A percentile compares a stretch with the other conserved stretches of the same genome.
Evolutionary conservation across 2,888 invertebrate genomes (phyloP).

Genomic region (Blomia tropicalis): DNA sequence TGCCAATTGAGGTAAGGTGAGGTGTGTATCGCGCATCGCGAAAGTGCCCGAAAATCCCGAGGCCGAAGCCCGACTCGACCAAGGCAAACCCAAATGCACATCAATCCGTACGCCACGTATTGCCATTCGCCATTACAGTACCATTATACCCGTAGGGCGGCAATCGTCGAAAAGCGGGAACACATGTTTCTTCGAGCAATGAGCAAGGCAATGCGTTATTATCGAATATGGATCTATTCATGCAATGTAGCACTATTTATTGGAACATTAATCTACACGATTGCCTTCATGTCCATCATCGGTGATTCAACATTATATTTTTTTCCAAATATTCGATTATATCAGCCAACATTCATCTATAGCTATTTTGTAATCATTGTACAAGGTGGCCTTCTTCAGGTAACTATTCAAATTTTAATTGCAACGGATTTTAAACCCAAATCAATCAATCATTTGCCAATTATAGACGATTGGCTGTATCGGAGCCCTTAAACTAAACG

Average conservation of each 20-base stretch:
- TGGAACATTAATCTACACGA: constrained; percentile 61
- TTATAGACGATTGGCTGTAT: constrained; percentile 50
- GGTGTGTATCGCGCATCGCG: too few relatives aligned
- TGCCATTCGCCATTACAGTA: constrained; percentile 9
- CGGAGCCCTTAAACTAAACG: constrained; percentile 61
- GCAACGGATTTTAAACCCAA: neutral
- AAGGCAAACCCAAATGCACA: neutral
- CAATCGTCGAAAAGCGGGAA: constrained; percentile 8
- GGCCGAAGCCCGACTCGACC: too few relatives aligned
- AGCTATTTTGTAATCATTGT: constrained; percentile 62
- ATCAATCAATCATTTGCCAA: neutral
- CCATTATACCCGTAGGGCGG: constrained; percentile 7
- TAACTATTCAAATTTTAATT: constrained; percentile 22
- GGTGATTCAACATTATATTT: constrained; percentile 36
- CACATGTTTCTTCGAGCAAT: constrained; percentile 30
- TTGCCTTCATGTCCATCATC: constrained; percentile 46
- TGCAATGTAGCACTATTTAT: constrained; percentile 72
- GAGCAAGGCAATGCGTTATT: constrained; percentile 36
- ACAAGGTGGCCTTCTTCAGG: constrained; percentile 51
- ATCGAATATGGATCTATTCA: constrained; percentile 71
- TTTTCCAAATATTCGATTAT: constrained; percentile 34
- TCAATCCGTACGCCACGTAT: neutral
- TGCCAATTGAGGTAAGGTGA: too few relatives aligned
- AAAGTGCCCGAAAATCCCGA: too few relatives aligned
- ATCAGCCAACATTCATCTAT: constrained; percentile 66